Evolutionary conservation across 2,113 vertebrate genomes (phyloP).

Genomic region (Bucco capensis): DNA sequence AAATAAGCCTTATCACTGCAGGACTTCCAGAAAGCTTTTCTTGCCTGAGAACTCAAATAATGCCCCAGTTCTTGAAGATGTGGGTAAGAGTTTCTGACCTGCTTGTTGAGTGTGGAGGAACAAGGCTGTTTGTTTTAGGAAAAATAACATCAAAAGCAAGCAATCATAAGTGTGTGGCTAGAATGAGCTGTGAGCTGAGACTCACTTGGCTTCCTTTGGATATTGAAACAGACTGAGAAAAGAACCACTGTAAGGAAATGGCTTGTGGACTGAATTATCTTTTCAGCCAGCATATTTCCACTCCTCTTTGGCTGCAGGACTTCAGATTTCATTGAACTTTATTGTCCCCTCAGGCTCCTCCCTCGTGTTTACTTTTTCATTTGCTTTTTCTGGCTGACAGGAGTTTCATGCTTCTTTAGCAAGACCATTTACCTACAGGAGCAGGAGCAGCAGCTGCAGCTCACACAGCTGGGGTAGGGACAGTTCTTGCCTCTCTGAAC

Average conservation of each 20-base stretch:
- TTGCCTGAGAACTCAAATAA: neutral
- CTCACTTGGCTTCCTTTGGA: neutral
- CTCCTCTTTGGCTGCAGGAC: conserved; percentile 48
- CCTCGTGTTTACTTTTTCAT: conserved; percentile 84
- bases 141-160: neutral
- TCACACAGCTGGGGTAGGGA: neutral
- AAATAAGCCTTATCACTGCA: neutral
- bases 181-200: neutral
- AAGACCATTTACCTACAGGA: conserved; percentile 65
- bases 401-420: conserved; percentile 62
- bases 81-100: neutral
- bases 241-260: neutral
- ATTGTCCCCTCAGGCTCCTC: conserved; percentile 64
- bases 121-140: neutral
- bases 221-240: neutral
- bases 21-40: neutral
- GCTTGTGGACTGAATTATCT: neutral
- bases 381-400: conserved; percentile 76
- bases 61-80: neutral
- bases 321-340: conserved; percentile 77
- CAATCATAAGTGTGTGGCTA: neutral
- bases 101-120: neutral
- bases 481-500: neutral
- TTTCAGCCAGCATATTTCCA: neutral
- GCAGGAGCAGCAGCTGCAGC: neutral